A percentile compares a stretch with the other conserved stretches of the same genome.
Evolutionary conservation across 2,888 invertebrate genomes (phyloP).

Genomic region (Cremastinae sp.): DNA sequence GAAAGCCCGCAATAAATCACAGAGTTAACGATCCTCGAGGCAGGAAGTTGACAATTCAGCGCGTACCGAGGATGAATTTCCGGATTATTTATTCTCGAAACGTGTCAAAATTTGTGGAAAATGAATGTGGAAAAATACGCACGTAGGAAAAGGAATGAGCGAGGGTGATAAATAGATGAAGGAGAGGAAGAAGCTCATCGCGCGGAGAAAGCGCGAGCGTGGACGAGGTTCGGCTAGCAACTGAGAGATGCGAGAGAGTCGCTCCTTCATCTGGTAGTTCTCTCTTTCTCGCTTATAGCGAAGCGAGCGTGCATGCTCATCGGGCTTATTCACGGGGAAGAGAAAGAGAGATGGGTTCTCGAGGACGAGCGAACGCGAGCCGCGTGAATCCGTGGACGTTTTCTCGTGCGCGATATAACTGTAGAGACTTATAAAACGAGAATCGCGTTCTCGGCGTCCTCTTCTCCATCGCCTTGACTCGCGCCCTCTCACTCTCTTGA

Average conservation of each 20-base stretch:
- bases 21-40: not conserved
- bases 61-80: not conserved
- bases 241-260: constrained; percentile 50
- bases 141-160: not conserved
- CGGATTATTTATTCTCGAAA: not conserved
- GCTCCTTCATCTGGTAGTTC: constrained; percentile 47
- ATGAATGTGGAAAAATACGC: not conserved
- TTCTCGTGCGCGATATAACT: not conserved
- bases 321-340: constrained; percentile 50
- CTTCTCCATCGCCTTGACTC: not conserved
- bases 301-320: constrained; percentile 32
- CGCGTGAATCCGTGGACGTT: constrained; percentile 34
- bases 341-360: constrained; percentile 47
- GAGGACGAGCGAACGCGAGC: constrained; percentile 54
- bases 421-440: constrained; percentile 25
- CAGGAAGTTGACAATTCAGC: not conserved
- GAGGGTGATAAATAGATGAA: too few species aligned
- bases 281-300: constrained; percentile 11
- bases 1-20: not conserved
- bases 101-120: not conserved
- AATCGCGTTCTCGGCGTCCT: constrained; percentile 12
- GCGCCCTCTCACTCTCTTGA: constrained; percentile 19
- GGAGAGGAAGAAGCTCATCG: constrained; percentile 25
- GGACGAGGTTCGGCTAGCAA: constrained; percentile 62
- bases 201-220: constrained; percentile 57